phyloP scores from a whole-genome alignment of 2,113 vertebrate genomes.

The Hemichromis elongatus region DNA sequence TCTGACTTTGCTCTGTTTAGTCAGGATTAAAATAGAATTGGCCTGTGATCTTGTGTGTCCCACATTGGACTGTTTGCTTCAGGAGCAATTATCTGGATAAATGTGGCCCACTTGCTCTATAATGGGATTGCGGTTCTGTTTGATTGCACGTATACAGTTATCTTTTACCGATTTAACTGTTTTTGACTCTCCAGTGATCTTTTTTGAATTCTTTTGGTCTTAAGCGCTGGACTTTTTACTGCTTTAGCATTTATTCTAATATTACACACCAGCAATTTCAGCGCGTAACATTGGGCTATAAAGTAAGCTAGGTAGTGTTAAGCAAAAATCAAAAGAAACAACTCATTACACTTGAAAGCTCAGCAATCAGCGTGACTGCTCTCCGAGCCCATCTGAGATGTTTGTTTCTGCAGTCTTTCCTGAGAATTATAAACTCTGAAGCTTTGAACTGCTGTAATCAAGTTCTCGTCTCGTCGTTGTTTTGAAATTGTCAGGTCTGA shows the following conservation, averaged over 20 bases:
- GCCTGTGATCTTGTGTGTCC: neutral
- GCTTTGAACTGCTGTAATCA: conserved; percentile 17
- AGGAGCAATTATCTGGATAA: conserved; percentile 1
- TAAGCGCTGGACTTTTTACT: neutral
- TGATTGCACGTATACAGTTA: neutral
- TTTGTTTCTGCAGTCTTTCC: conserved; percentile 5
- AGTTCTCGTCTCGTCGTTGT: conserved; percentile 23
- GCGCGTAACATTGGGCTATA: neutral
- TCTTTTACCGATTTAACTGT: neutral
- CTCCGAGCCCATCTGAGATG: neutral
- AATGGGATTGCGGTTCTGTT: neutral
- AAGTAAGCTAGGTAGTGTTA: neutral
- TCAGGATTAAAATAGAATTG: conserved; percentile 5
- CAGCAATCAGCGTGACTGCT: neutral
- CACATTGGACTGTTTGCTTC: neutral
- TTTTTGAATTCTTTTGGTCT: neutral
- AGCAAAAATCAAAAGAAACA: neutral
- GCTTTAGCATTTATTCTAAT: neutral
- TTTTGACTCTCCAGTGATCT: neutral
- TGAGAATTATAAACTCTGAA: neutral
- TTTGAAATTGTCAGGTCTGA: conserved; percentile 1
- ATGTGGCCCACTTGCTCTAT: neutral
- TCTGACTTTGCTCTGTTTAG: conserved; percentile 25
- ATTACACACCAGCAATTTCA: neutral
- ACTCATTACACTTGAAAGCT: neutral